A percentile compares a stretch with the other conserved stretches of the same genome.
phyloP scores from a whole-genome alignment of 2,797 vertebrate species.

The Pteronotus mesoamericanus region DNA sequence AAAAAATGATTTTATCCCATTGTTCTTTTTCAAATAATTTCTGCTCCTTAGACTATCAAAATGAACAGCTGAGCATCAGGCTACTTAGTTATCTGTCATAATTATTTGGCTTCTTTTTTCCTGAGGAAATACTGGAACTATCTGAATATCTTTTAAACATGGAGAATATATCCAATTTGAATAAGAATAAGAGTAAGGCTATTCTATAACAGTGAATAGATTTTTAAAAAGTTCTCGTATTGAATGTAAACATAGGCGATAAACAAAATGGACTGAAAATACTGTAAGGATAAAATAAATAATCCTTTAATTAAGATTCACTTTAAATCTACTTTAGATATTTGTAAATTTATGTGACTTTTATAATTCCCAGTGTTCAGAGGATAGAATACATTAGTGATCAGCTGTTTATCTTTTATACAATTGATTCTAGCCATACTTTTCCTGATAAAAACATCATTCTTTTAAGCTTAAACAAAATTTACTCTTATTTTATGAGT shows the following conservation, averaged over 20 bases:
- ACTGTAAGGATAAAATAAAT: background rate
- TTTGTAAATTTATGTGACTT: background rate
- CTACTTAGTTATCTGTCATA: background rate
- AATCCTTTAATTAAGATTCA: background rate
- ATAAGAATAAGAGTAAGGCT: background rate
- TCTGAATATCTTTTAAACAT: background rate
- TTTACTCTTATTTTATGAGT: background rate
- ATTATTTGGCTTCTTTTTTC: background rate
- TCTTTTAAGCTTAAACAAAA: background rate
- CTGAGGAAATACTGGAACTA: background rate
- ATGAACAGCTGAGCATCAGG: background rate
- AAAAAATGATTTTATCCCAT: background rate
- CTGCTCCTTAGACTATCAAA: background rate
- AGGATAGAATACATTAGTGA: background rate
- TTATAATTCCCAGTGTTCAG: background rate
- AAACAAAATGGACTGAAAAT: background rate
- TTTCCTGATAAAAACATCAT: background rate
- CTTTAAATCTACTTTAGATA: background rate
- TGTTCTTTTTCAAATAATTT: background rate
- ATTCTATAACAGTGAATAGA: background rate
- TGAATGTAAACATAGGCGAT: background rate
- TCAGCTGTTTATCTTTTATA: background rate
- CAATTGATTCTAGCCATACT: background rate
- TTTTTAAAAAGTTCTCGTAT: background rate
- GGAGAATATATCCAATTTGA: background rate